phyloP scores from a whole-genome alignment of 1,140 invertebrate genomes.

The Sitodiplosis mosellana region DNA sequence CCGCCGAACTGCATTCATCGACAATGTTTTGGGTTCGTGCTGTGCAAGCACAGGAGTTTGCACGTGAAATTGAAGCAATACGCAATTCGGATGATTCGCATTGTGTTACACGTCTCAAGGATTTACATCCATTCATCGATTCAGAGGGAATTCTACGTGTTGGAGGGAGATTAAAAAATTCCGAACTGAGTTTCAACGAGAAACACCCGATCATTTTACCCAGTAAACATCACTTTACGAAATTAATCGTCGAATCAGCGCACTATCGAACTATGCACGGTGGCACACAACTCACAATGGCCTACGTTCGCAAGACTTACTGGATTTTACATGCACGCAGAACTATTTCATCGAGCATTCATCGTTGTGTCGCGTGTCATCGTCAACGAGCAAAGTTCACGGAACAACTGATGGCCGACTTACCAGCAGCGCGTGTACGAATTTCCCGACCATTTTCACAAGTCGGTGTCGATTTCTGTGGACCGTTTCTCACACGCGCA shows the following conservation, averaged over 20 bases:
- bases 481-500: background rate
- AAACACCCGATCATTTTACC: conserved; percentile 6
- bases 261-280: background rate
- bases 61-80: background rate
- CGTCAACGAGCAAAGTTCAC: background rate
- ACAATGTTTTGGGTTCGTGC: background rate
- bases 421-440: background rate
- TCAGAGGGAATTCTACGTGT: conserved; percentile 10
- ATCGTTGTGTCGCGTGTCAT: conserved; percentile 2
- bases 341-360: background rate
- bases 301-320: background rate
- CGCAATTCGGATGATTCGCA: background rate
- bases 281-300: background rate
- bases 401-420: conserved; percentile 6
- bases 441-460: background rate
- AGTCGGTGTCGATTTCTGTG: background rate
- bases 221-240: background rate
- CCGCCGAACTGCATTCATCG: background rate
- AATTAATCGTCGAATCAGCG: background rate
- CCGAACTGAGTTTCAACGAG: conserved; percentile 5
- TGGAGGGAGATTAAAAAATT: conserved; percentile 10
- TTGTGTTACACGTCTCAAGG: conserved; percentile 8
- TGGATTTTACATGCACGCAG: conserved; percentile 7
- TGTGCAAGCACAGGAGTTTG: background rate
- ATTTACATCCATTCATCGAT: conserved; percentile 3